Evolutionary conservation across 2,797 vertebrate genomes (phyloP), one percentile per base, ranked within the genome.

Genomic region (Cossypha heuglini): DNA sequence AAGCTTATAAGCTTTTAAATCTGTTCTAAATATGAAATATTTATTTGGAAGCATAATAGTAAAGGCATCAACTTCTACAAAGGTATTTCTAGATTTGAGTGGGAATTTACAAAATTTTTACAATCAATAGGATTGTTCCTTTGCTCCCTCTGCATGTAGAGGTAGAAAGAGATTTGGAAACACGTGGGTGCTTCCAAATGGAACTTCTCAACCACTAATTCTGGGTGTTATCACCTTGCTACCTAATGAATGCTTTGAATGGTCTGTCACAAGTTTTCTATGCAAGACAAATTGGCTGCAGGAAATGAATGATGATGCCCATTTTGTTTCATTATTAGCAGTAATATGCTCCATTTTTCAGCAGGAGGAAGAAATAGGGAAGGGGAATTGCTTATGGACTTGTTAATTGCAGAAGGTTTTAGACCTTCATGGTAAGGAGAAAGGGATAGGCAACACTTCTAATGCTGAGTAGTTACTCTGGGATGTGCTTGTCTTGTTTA

Each of bases 291-390:
- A 97, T 97, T 88, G 67, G 28, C 79, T 93, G 57, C 66, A 40
- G 79, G 78, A 59, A 71, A 90, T 97, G 97, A 98, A 68, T 95
- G 94, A 98, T 98, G 96, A 86, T 51, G 86, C 87, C 93, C 71
- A 92, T 98, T 98, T 97, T 64, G 86, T 91, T 97, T 97, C 96
- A 97, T 98, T 97, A 98, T 97, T 71, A 49, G 79, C 86, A 73
- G 83, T 95, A 96, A 97, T 90, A 74, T 69, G 73, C 94, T 97
- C 93, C 89, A 96, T 97, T 97, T 97, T 97, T 97, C 95, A 97
- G 88, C 76, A n/a, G 25, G 40, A 67, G 40, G 64, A 4, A 20
- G 25, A 71, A 59, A 49, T 43, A 79, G 49, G 54, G n/a, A 87
- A 93, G 28, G 64, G 57, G 49, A 94, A 71, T 90, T 86, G 75